phyloP scores from a whole-genome alignment of 2,113 vertebrate species.

The Synodontis membranacea region DNA sequence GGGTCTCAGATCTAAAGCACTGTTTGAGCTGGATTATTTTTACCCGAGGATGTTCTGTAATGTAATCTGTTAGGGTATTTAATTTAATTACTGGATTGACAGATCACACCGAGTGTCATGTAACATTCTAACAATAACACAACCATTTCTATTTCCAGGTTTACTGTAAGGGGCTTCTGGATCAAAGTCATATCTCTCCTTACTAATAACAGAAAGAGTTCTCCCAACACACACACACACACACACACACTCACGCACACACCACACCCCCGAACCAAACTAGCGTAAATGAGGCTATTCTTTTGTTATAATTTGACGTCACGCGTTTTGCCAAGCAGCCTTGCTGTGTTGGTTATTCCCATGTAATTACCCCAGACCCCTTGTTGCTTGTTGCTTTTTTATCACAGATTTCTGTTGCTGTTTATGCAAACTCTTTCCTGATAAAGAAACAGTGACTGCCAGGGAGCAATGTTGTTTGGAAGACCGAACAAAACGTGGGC shows the following conservation, averaged over 20 bases:
- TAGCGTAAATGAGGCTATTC: neutral
- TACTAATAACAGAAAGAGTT: neutral
- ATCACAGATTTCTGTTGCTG: conserved; percentile 55
- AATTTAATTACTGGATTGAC: neutral
- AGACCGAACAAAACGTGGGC: conserved; percentile 60
- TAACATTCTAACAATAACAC: neutral
- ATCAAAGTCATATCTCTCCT: neutral
- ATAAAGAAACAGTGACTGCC: conserved; percentile 61
- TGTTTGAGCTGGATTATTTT: neutral
- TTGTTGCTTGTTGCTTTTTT: conserved; percentile 55
- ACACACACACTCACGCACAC: neutral
- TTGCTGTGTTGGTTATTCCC: conserved; percentile 16
- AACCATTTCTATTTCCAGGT: neutral
- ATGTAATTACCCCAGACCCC: conserved; percentile 46
- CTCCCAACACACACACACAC: neutral
- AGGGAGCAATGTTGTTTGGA: conserved; percentile 57
- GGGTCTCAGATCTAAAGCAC: neutral
- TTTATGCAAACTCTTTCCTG: conserved; percentile 57
- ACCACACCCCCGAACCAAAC: too few relatives aligned
- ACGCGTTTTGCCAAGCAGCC: neutral
- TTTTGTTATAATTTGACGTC: neutral
- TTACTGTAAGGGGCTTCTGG: neutral
- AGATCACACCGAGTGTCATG: neutral
- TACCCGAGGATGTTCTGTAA: neutral
- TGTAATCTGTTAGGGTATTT: too few relatives aligned